phyloP scores from a whole-genome alignment of 2,888 invertebrate species.

The Hipparchia sbordonii region DNA sequence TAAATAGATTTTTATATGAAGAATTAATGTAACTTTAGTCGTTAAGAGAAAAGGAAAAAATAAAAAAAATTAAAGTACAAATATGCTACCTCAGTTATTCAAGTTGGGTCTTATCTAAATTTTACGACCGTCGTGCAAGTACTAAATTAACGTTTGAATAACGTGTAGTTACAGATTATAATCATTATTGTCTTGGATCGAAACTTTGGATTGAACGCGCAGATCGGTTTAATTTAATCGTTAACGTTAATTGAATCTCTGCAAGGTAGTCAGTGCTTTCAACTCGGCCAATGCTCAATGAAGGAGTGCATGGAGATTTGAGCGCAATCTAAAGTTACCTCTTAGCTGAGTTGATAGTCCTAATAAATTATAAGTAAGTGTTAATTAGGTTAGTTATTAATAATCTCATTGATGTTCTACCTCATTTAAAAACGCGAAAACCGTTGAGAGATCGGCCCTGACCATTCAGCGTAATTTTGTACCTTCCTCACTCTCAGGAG shows the following conservation, averaged over 20 bases:
- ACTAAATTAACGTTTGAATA: constrained; percentile 51
- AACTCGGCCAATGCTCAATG: constrained; percentile 65
- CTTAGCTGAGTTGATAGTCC: constrained; percentile 64
- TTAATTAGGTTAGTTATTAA: constrained; percentile 75
- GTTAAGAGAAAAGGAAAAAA: constrained; percentile 70
- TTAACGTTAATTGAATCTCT: constrained; percentile 71
- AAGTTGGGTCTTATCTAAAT: constrained; percentile 61
- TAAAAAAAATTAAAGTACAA: constrained; percentile 78
- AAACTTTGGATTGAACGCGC: constrained; percentile 43
- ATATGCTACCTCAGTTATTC: constrained; percentile 83
- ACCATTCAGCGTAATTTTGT: constrained; percentile 69
- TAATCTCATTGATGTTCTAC: constrained; percentile 79
- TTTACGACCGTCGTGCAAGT: constrained; percentile 54
- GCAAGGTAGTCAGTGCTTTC: constrained; percentile 73
- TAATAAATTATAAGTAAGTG: constrained; percentile 70
- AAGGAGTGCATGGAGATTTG: constrained; percentile 41
- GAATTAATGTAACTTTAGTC: constrained; percentile 68
- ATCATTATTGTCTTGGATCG: constrained; percentile 44
- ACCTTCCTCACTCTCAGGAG: constrained; percentile 81
- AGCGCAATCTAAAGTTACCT: constrained; percentile 40
- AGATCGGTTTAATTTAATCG: constrained; percentile 45
- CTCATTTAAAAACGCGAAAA: constrained; percentile 61
- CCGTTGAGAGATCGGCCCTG: constrained; percentile 66
- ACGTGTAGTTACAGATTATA: constrained; percentile 42
- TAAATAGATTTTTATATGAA: constrained; percentile 82